Evolutionary conservation across 2,113 vertebrate genomes (phyloP), one percentile per base, ranked within the genome.

Genomic region (Procavia capensis): DNA sequence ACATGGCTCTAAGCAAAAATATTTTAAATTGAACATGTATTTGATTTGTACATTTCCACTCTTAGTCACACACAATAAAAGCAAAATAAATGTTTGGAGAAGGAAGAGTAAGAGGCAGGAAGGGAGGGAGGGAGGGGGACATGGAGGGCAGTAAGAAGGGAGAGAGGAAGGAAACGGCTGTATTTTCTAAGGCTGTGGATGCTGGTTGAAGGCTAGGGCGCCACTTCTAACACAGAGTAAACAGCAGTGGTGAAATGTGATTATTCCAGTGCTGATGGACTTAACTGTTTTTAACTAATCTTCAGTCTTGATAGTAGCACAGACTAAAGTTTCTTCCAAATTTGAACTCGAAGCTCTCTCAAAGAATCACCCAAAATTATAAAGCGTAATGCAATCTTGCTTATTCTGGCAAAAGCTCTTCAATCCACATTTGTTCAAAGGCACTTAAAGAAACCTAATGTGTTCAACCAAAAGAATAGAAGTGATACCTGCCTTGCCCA

Each of bases 11-110:
- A 82, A 0, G 10, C 80, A 87, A 64, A 76, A 80, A 75, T 66
- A 91, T 36, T 95, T 93, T 68, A 41, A 92, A 74, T 88, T 61
- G 75, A 54, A 92, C 82, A 6, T 76, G 36, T 79, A 88, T 90
- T 95, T 95, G 9, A 54, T 41, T 76, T 94, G 22, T 39, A 41
- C 24, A 80, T 83, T 61, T 16, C 41, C 85, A 54, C 11, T 0
- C 31, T 92, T 75, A 64, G 34, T 5, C 87, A 9, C n/a, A 96
- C 29, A 86, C 41, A 80, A 31, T 20, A 82, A 66, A 89, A 61
- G 27, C 29, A 68, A 86, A 86, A 27, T 57, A 74, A 87, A 57
- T 83, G 27, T 59, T 7, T 68, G 9, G 19, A 36, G 8, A 9
- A 84, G 64, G 13, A 25, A 54, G 31, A 5, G 7, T 36, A 4